phyloP scores from a whole-genome alignment of 2,888 invertebrate genomes.

The Limnephilus auricula region DNA sequence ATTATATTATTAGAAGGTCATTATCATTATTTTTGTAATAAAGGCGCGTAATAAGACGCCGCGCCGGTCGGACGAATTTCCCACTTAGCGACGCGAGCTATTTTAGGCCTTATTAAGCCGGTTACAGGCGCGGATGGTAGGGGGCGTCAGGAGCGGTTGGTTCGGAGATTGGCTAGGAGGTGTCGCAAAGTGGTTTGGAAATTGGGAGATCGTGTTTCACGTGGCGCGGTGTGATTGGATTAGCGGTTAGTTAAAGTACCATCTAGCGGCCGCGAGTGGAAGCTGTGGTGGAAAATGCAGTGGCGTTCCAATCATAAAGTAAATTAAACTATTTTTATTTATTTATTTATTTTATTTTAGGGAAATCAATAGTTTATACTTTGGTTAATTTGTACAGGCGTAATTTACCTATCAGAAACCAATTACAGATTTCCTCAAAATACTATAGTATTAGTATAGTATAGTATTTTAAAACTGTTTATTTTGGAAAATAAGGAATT shows the following conservation, averaged over 20 bases:
- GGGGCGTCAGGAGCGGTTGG: constrained; percentile 1
- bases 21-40: background rate
- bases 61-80: background rate
- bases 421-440: too few species aligned
- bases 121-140: background rate
- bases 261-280: constrained; percentile 8
- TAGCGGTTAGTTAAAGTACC: constrained; percentile 49
- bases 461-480: too few species aligned
- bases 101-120: constrained; percentile 17
- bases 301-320: background rate
- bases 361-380: too few species aligned
- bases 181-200: constrained; percentile 38
- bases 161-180: constrained; percentile 5
- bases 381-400: too few species aligned
- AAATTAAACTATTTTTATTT: background rate
- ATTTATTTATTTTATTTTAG: too few species aligned
- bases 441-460: too few species aligned
- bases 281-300: background rate
- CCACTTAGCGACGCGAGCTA: constrained; percentile 9
- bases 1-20: background rate
- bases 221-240: constrained; percentile 43
- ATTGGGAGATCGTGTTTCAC: constrained; percentile 52
- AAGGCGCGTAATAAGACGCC: too few species aligned
- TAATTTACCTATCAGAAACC: too few species aligned
- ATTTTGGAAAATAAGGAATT: too few species aligned